These are phyloP conservation scores for Macrostomum lignano DNA, from an alignment of 1,140 invertebrate species.

Conservation along the genomic window DNA sequence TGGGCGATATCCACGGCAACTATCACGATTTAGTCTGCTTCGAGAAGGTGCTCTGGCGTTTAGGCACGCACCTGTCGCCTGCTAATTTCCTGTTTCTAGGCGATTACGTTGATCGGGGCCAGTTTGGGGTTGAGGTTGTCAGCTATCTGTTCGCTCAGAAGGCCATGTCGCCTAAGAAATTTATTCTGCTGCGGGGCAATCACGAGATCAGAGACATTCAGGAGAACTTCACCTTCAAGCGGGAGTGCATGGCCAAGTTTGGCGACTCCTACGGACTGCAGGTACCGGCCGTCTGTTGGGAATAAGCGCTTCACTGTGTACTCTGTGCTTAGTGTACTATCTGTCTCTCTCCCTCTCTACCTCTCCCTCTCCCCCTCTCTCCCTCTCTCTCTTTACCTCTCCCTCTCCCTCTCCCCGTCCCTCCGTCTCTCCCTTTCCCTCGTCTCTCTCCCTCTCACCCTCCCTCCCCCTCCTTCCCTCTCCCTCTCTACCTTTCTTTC, in stretches of 20 bases:
- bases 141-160: conserved; percentile 38
- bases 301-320: not conserved
- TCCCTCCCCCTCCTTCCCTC: no score
- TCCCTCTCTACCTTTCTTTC: no score
- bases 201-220: conserved; percentile 38
- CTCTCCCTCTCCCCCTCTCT: no score
- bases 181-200: conserved; percentile 35
- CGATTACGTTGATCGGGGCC: no score
- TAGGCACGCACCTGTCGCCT: conserved; percentile 33
- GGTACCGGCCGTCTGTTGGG: conserved; percentile 28
- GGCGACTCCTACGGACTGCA: conserved; percentile 32
- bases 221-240: conserved; percentile 41
- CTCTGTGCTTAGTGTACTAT: not conserved
- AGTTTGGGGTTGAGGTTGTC: no score
- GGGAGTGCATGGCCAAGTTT: conserved; percentile 37
- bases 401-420: no score
- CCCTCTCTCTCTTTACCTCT: no score
- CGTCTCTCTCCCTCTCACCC: no score
- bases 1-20: conserved; percentile 38
- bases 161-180: conserved; percentile 34
- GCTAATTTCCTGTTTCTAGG: conserved; percentile 36
- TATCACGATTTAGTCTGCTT: conserved; percentile 34
- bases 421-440: no score
- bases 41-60: conserved; percentile 35
- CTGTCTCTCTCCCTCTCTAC: no score